Evolutionary conservation across 92 coral and sea anemone genomes (phyloP).

Genomic region (Pocillopora meandrina): DNA sequence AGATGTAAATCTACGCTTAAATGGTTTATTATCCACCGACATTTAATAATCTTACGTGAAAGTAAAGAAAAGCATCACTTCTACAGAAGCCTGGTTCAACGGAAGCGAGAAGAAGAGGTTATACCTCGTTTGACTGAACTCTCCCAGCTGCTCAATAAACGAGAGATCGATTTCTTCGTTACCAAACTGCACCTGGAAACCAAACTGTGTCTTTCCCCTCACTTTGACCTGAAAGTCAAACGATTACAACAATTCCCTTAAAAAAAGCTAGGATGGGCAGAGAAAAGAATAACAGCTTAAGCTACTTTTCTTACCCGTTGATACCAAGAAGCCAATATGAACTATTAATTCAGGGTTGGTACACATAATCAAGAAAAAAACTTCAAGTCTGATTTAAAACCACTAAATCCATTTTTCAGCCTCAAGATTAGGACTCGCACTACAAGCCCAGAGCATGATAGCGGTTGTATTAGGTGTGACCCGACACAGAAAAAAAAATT

Average conservation of each 20-base stretch:
- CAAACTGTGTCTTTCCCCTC: slow-evolving; percentile 65
- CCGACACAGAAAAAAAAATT: too few species aligned
- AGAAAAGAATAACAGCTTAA: neutral
- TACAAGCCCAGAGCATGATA: too few species aligned
- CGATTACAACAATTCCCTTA: neutral
- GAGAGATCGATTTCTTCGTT: slow-evolving; percentile 67
- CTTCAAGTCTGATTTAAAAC: neutral
- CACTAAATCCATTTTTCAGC: too few species aligned
- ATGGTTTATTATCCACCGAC: neutral
- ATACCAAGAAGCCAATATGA: too few species aligned
- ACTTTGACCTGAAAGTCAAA: slow-evolving; percentile 45
- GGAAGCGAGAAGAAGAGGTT: neutral
- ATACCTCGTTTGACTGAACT: slow-evolving; percentile 61
- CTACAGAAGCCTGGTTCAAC: neutral
- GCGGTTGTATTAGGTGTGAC: too few species aligned
- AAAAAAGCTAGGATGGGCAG: neutral
- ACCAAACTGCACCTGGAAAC: slow-evolving; percentile 73
- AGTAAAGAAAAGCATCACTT: neutral
- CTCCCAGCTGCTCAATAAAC: slow-evolving; percentile 62
- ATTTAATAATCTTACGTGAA: neutral
- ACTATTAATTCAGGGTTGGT: too few species aligned
- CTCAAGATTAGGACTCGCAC: too few species aligned
- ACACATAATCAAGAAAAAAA: neutral
- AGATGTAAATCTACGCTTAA: neutral
- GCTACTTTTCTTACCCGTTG: too few species aligned